Conservation (phyloP, 1,140 invertebrate species). For the Archivesica marissinica region DNA sequence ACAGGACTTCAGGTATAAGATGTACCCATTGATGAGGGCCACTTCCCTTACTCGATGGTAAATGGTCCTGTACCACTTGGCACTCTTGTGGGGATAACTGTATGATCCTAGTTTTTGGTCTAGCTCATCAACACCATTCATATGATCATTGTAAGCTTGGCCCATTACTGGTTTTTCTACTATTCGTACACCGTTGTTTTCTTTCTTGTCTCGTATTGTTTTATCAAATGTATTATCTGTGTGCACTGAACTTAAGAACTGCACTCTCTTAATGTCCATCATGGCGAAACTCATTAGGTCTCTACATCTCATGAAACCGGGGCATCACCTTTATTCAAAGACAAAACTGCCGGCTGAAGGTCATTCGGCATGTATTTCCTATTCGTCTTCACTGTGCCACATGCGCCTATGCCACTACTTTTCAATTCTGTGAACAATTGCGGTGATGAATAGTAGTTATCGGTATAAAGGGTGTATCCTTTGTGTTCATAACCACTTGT, state of each 20-base stretch:
- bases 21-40: constrained; percentile 54
- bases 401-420: constrained; percentile 34
- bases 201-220: constrained; percentile 9
- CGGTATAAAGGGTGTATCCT: constrained; percentile 17
- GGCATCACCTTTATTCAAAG: constrained; percentile 39
- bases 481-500: constrained; percentile 21
- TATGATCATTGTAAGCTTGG: constrained; percentile 43
- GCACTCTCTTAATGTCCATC: constrained; percentile 56
- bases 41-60: constrained; percentile 44
- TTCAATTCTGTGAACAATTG: constrained; percentile 24
- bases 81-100: constrained; percentile 15
- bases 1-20: constrained; percentile 21
- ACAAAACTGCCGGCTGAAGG: background rate
- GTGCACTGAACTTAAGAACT: constrained; percentile 38
- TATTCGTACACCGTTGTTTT: background rate
- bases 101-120: constrained; percentile 35
- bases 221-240: background rate
- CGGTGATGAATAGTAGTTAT: constrained; percentile 40
- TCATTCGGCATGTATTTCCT: constrained; percentile 24
- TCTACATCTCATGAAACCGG: constrained; percentile 29
- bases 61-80: constrained; percentile 56
- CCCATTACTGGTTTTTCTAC: constrained; percentile 27
- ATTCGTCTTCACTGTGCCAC: constrained; percentile 49
- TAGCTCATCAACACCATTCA: constrained; percentile 47
- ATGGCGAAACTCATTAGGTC: constrained; percentile 45